phyloP scores from a whole-genome alignment of 2,113 vertebrate species.

The Monopterus albus region DNA sequence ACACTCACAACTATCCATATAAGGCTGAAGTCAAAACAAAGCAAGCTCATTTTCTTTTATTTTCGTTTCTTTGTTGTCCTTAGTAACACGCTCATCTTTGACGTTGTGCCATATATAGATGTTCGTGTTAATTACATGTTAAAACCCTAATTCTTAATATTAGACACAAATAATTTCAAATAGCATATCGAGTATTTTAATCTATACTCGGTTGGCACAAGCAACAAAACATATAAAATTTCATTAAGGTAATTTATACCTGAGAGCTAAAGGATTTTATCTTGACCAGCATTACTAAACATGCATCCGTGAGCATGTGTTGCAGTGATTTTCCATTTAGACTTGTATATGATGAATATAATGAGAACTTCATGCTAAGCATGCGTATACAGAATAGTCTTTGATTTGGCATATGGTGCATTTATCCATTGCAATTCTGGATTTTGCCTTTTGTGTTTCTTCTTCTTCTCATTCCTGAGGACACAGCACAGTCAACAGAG shows the following conservation, averaged over 20 bases:
- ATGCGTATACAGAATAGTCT: neutral
- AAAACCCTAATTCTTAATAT: neutral
- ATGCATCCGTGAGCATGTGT: slow-evolving; percentile 5
- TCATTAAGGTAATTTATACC: slow-evolving; percentile 9
- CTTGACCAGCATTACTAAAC: slow-evolving; percentile 39
- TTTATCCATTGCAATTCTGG: slow-evolving; percentile 4
- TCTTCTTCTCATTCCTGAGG: slow-evolving; percentile 19
- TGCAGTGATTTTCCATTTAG: slow-evolving; percentile 11
- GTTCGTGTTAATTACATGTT: neutral
- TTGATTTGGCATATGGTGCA: neutral
- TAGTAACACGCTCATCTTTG: neutral
- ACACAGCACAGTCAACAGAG: neutral
- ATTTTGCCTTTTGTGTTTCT: neutral
- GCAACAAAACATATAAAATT: neutral
- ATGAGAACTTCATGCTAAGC: neutral
- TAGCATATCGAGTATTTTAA: no score
- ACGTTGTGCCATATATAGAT: neutral
- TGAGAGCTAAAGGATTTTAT: slow-evolving; percentile 24
- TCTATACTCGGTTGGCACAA: no score
- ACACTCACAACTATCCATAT: slow-evolving; percentile 22
- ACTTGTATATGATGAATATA: neutral
- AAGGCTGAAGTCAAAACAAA: no score
- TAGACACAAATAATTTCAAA: neutral
- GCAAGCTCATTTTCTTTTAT: no score
- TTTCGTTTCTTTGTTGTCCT: no score